Evolutionary conservation across 2,113 vertebrate species (phyloP).

Genomic region (Ivindomyrus marchei): DNA sequence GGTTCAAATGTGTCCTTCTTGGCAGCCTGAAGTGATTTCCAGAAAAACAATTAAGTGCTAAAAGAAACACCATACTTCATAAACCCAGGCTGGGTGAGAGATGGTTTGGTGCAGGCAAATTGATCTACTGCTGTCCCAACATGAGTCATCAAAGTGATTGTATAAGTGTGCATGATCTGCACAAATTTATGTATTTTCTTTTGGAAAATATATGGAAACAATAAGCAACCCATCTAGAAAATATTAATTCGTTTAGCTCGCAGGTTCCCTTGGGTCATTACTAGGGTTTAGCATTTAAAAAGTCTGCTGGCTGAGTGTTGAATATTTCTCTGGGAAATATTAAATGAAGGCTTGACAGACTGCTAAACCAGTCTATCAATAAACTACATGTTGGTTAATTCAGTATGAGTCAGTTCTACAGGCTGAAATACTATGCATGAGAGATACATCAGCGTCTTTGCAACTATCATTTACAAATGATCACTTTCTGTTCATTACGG

Average conservation of each 20-base stretch:
- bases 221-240: not conserved
- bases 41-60: slow-evolving; percentile 5
- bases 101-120: not conserved
- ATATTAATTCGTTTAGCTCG: not conserved
- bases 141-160: not conserved
- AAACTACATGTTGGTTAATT: not conserved
- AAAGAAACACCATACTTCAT: not conserved
- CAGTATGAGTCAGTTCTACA: not conserved
- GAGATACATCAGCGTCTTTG: not conserved
- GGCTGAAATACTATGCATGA: not conserved
- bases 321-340: not conserved
- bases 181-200: not conserved
- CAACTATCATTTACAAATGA: not conserved
- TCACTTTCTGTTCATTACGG: not conserved
- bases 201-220: not conserved
- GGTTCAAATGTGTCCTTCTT: not conserved
- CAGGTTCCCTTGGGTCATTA: not conserved
- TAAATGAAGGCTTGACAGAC: not conserved
- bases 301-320: not conserved
- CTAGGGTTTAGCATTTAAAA: not conserved
- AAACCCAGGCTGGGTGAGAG: not conserved
- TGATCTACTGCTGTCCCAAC: not conserved
- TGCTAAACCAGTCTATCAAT: not conserved
- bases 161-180: not conserved
- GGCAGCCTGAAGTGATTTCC: slow-evolving; percentile 13